phyloP scores from a whole-genome alignment of 2,797 vertebrate species.

The Pangasius krempfi region DNA sequence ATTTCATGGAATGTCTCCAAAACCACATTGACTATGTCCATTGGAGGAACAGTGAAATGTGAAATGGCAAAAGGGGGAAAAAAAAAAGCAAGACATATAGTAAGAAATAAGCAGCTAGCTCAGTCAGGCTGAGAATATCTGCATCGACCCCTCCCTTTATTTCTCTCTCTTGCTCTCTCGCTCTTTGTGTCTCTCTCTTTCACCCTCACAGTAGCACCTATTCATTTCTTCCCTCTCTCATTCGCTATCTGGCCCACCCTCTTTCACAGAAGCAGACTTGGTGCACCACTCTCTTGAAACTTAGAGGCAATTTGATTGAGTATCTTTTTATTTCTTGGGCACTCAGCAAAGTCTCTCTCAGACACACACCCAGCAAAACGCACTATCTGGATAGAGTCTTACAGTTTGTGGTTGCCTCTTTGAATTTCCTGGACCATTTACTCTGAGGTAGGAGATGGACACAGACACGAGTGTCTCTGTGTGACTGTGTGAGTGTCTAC shows the following conservation, averaged over 20 bases:
- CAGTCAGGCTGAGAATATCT: constrained; percentile 53
- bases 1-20: constrained; percentile 13
- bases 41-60: background rate
- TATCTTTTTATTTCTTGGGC: constrained; percentile 69
- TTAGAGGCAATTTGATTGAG: constrained; percentile 70
- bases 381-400: constrained; percentile 55
- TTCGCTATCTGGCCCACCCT: constrained; percentile 39
- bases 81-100: background rate
- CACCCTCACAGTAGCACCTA: constrained; percentile 40
- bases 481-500: constrained; percentile 9
- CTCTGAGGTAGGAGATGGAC: constrained; percentile 70
- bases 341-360: constrained; percentile 69
- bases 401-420: constrained; percentile 59
- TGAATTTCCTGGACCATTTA: constrained; percentile 59
- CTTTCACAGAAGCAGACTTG: constrained; percentile 42
- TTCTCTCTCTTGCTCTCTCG: constrained; percentile 38
- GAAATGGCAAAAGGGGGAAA: background rate
- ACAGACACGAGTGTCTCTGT: constrained; percentile 45
- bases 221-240: constrained; percentile 21
- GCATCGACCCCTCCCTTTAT: constrained; percentile 63
- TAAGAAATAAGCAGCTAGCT: constrained; percentile 34
- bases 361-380: constrained; percentile 38
- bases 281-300: constrained; percentile 40
- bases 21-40: background rate
- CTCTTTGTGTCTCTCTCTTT: constrained; percentile 24